Percentiles rank a stretch among this genome's conserved stretches.
Evolutionary conservation across 2,113 vertebrate species (phyloP).

Genomic region (Hydrochoerus hydrochaeris): DNA sequence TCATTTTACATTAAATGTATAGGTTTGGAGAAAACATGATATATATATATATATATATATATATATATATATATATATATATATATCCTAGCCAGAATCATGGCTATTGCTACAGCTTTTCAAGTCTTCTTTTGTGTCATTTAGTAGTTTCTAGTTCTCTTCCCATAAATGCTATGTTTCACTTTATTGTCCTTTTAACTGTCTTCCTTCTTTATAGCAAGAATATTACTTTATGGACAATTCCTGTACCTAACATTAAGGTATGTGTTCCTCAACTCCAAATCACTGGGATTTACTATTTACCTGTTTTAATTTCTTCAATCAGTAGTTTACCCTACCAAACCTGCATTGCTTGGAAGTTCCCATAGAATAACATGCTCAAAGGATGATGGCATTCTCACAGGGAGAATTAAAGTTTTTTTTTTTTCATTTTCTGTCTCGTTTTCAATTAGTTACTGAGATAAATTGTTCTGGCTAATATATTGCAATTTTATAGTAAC

Average conservation of each 20-base stretch:
- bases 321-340: not conserved
- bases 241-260: not conserved
- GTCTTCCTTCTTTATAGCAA: not conserved
- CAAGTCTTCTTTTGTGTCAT: not conserved
- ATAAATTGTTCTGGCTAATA: constrained; percentile 57
- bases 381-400: constrained; percentile 24
- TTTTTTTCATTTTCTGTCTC: constrained; percentile 3
- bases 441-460: constrained; percentile 59
- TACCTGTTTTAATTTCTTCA: constrained; percentile 5
- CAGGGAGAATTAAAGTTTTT: constrained; percentile 7
- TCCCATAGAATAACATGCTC: not conserved
- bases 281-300: not conserved
- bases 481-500: constrained; percentile 47
- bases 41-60: not conserved
- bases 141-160: not conserved
- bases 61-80: not conserved
- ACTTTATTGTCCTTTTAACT: not conserved
- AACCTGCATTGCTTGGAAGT: not conserved
- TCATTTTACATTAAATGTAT: not conserved
- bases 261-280: not conserved
- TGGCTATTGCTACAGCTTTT: not conserved
- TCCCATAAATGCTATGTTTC: not conserved
- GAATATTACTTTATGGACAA: not conserved
- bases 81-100: not conserved
- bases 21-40: not conserved